A percentile compares a stretch with the other conserved stretches of the same genome.
phyloP scores from a whole-genome alignment of 2,113 vertebrate genomes.

The Misgurnus anguillicaudatus region DNA sequence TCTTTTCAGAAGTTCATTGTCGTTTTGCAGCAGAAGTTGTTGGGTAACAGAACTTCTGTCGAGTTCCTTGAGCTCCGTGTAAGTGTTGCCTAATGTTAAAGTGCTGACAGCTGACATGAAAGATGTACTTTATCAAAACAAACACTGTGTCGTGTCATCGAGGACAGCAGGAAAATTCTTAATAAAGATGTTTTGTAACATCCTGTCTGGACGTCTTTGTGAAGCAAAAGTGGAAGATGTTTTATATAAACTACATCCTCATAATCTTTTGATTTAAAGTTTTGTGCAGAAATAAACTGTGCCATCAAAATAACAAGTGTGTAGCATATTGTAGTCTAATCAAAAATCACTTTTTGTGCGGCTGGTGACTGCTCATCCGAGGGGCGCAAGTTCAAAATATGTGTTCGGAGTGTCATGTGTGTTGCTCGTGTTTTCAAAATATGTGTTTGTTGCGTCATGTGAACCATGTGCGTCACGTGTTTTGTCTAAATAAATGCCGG shows the following conservation, averaged over 20 bases:
- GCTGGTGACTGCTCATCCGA: too few species aligned
- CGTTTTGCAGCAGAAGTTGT: slow-evolving; percentile 6
- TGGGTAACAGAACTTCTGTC: neutral
- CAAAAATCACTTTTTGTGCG: too few species aligned
- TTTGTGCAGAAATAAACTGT: too few species aligned
- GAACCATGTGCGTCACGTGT: too few species aligned
- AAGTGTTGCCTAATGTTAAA: slow-evolving; percentile 14
- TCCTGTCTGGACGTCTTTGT: slow-evolving; percentile 1
- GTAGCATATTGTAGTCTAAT: too few species aligned
- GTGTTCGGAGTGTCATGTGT: too few species aligned
- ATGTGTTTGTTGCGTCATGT: too few species aligned
- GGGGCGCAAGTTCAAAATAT: too few species aligned
- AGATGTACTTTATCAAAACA: slow-evolving; percentile 14
- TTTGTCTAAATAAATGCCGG: too few species aligned
- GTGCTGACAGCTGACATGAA: slow-evolving; percentile 8
- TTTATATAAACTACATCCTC: neutral
- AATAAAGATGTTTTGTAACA: slow-evolving; percentile 14
- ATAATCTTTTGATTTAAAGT: neutral
- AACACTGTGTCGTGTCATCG: neutral
- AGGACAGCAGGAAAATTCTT: neutral
- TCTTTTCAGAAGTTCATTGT: neutral
- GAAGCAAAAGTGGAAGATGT: neutral
- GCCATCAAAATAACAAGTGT: too few species aligned
- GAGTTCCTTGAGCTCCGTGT: neutral
- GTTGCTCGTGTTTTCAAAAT: too few species aligned